Evolutionary conservation across 2,888 invertebrate genomes (phyloP).

Genomic region (Hyppa rectilinea): DNA sequence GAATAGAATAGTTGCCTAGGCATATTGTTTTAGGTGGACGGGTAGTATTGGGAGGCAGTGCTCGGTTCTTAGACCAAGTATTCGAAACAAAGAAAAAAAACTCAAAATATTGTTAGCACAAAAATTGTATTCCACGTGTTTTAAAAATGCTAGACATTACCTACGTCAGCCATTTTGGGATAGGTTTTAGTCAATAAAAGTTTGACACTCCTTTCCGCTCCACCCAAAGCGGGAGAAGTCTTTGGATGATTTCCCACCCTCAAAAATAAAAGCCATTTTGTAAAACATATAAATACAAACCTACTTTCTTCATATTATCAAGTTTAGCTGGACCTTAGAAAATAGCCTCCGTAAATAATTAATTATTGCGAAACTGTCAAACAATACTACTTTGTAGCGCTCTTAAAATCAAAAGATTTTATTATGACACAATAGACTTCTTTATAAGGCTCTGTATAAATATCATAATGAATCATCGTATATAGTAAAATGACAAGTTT

Average conservation of each 20-base stretch:
- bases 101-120: no score
- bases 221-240: no score
- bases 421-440: conserved; percentile 38
- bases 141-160: neutral
- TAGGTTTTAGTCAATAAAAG: no score
- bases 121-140: neutral
- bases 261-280: conserved; percentile 11
- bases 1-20: neutral
- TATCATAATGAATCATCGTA: conserved; percentile 22
- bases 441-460: conserved; percentile 27
- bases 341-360: conserved; percentile 9
- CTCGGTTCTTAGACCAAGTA: neutral
- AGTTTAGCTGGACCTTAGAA: neutral
- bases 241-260: no score
- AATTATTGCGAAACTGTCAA: conserved; percentile 41
- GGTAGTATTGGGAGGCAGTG: neutral
- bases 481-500: conserved; percentile 27
- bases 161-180: conserved; percentile 2
- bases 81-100: neutral
- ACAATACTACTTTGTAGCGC: no score
- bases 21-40: neutral
- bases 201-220: no score
- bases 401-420: conserved; percentile 29
- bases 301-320: neutral
- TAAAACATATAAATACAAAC: conserved; percentile 3